Conservation (phyloP, 92 coral and sea anemone species). For the Parazoanthus darwini region DNA sequence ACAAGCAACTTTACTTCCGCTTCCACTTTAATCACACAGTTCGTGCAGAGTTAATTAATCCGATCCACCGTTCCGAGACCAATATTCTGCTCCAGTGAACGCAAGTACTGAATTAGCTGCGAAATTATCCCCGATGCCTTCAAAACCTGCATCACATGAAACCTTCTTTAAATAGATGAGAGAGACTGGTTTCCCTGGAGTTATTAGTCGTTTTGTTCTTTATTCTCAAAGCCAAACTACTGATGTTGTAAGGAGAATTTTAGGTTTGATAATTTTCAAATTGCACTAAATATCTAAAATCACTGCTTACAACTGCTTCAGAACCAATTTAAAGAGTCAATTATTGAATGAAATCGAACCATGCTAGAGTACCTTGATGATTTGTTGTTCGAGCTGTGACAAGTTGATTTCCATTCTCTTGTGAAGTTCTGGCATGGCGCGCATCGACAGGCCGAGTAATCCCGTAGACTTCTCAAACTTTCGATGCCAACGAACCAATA, state of each 20-base stretch:
- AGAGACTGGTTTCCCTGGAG: not conserved
- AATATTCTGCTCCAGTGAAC: no score
- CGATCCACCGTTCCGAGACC: no score
- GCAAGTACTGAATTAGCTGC: no score
- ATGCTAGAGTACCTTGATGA: slow-evolving; percentile 12
- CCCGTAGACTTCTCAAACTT: not conserved
- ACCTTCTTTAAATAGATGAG: no score
- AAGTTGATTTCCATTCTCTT: slow-evolving; percentile 31
- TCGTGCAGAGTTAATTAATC: no score
- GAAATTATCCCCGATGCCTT: no score
- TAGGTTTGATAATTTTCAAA: not conserved
- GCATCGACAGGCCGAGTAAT: not conserved
- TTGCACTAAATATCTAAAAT: not conserved
- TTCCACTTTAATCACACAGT: no score
- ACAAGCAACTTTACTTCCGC: no score
- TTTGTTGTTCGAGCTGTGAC: not conserved
- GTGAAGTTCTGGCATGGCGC: slow-evolving; percentile 24
- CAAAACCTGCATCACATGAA: no score
- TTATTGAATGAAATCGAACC: not conserved
- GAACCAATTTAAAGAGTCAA: not conserved
- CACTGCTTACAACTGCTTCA: not conserved
- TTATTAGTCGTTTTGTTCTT: not conserved
- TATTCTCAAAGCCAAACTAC: not conserved
- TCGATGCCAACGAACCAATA: not conserved
- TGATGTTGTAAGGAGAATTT: not conserved